A percentile compares a stretch with the other conserved stretches of the same genome.
Evolutionary conservation across 2,113 vertebrate genomes (phyloP).

Genomic region (Poicephalus gulielmi): DNA sequence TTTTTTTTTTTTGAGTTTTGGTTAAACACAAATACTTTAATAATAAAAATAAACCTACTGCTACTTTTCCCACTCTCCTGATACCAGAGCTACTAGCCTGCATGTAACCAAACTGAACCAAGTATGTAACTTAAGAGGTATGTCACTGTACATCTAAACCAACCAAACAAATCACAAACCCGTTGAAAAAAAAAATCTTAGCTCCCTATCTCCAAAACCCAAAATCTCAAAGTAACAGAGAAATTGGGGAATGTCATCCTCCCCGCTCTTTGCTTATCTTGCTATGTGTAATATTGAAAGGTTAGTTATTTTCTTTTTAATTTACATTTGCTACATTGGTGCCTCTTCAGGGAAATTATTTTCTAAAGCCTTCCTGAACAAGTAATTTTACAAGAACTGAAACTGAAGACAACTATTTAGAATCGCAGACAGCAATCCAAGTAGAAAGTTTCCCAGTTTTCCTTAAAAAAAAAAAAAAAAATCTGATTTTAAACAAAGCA

Average conservation of each 20-base stretch:
- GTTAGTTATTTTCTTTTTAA: background rate
- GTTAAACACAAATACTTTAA: background rate
- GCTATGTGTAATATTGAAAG: background rate
- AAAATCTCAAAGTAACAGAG: background rate
- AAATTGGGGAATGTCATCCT: background rate
- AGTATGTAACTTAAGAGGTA: background rate
- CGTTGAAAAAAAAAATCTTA: background rate
- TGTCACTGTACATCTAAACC: background rate
- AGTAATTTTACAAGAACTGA: background rate
- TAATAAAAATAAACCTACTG: background rate
- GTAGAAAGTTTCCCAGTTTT: background rate
- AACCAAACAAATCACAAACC: background rate
- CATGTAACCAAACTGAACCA: background rate
- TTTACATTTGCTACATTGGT: background rate
- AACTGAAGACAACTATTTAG: background rate
- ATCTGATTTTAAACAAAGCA: constrained; percentile 9
- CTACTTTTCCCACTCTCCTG: background rate
- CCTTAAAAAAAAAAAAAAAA: background rate
- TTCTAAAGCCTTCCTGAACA: constrained; percentile 5
- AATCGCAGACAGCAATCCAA: background rate
- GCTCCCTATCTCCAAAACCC: background rate
- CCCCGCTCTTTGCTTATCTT: background rate
- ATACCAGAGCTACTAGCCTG: background rate
- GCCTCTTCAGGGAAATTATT: background rate
- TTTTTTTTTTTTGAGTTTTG: background rate